A percentile compares a stretch with the other conserved stretches of the same genome.
phyloP scores from a whole-genome alignment of 1,140 invertebrate genomes.

The Augochlora pura region DNA sequence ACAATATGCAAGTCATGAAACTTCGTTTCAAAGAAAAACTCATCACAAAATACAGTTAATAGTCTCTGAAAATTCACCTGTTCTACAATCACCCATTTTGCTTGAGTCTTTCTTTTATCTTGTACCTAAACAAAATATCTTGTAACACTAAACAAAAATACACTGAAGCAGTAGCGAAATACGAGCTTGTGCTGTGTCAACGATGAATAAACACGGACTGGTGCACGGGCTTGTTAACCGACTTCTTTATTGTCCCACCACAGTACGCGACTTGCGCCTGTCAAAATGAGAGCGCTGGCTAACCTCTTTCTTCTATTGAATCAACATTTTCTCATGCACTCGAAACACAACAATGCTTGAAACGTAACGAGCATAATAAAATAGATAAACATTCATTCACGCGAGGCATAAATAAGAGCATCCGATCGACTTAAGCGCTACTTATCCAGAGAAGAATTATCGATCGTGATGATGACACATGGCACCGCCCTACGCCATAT shows the following conservation, averaged over 20 bases:
- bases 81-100: conserved; percentile 50
- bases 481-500: conserved; percentile 37
- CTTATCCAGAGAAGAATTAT: conserved; percentile 33
- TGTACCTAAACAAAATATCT: not conserved
- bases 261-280: conserved; percentile 40
- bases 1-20: not conserved
- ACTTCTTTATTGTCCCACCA: conserved; percentile 29
- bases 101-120: not conserved
- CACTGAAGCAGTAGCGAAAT: not conserved
- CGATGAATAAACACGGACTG: conserved; percentile 32
- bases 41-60: not conserved
- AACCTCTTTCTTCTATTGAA: conserved; percentile 1
- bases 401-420: not conserved
- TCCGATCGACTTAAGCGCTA: conserved; percentile 2
- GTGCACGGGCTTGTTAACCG: conserved; percentile 22
- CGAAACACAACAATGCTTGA: not conserved
- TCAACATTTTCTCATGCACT: not conserved
- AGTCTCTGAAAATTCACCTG: conserved; percentile 35
- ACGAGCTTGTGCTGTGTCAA: not conserved
- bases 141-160: conserved; percentile 8
- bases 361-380: not conserved
- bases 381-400: not conserved
- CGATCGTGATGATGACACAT: conserved; percentile 41
- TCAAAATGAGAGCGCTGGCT: conserved; percentile 20
- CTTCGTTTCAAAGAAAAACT: not conserved